These are phyloP conservation scores for Bubo blakistoni DNA, from an alignment of 2,113 vertebrate genomes.

Conservation along the genomic window DNA sequence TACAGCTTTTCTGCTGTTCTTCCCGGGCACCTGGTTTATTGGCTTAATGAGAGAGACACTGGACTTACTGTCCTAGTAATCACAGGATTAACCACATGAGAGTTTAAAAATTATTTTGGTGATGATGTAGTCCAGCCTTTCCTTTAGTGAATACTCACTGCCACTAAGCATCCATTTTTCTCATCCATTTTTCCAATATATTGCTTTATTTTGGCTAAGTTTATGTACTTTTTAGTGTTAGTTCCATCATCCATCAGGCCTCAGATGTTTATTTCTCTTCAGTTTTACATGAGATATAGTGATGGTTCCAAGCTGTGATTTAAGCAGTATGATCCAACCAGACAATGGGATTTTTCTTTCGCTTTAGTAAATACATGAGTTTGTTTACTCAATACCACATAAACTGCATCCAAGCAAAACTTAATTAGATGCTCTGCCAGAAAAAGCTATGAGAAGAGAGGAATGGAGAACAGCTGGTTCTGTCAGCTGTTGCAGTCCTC, in stretches of 20 bases:
- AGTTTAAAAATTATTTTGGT: background rate
- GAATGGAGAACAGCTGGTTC: background rate
- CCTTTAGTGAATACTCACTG: background rate
- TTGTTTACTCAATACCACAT: conserved; percentile 2
- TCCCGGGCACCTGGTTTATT: background rate
- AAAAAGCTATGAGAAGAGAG: background rate
- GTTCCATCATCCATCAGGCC: background rate
- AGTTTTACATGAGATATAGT: background rate
- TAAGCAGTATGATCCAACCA: background rate
- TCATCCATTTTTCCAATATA: background rate
- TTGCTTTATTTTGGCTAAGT: background rate
- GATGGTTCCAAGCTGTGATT: background rate
- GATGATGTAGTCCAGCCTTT: background rate
- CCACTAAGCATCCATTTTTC: background rate
- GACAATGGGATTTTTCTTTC: background rate
- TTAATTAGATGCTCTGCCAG: background rate
- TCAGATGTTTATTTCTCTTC: background rate
- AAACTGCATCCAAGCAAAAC: background rate
- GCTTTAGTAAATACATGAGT: background rate
- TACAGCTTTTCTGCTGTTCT: background rate
- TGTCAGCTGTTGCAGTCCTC: background rate
- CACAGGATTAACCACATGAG: background rate
- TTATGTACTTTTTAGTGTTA: background rate
- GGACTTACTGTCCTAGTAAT: background rate
- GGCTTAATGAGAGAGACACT: background rate